Evolutionary conservation across 2,113 vertebrate species (phyloP).

Genomic region (Takifugu bimaculatus): DNA sequence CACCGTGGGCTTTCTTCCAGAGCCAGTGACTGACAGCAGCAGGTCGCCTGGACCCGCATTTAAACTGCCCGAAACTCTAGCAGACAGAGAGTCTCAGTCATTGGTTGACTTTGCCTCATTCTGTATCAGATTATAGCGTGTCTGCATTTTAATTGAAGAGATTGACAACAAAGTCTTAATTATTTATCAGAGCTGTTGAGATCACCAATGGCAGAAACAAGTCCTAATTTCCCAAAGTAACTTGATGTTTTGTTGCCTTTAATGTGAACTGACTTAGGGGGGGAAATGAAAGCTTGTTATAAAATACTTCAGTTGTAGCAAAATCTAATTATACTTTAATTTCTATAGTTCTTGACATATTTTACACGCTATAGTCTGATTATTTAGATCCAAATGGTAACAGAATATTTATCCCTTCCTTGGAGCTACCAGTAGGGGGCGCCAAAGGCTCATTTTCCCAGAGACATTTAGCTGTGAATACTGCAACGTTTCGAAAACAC

Average conservation of each 20-base stretch:
- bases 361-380: too few relatives aligned
- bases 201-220: background rate
- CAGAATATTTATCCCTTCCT: too few relatives aligned
- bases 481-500: too few relatives aligned
- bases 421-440: background rate
- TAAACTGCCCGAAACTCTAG: constrained; percentile 72
- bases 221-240: background rate
- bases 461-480: too few relatives aligned
- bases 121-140: constrained; percentile 30
- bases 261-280: too few relatives aligned
- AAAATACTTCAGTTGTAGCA: too few relatives aligned
- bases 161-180: background rate
- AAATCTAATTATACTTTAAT: too few relatives aligned
- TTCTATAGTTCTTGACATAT: too few relatives aligned
- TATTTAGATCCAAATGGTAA: too few relatives aligned
- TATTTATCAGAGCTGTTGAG: background rate
- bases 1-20: constrained; percentile 44
- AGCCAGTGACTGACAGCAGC: constrained; percentile 75
- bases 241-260: too few relatives aligned
- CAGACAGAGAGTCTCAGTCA: constrained; percentile 54
- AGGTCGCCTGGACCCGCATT: constrained; percentile 65
- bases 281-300: background rate
- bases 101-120: constrained; percentile 28
- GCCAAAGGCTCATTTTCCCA: background rate
- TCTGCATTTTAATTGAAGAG: background rate